Percentiles rank a stretch among this genome's conserved stretches.
Conservation (phyloP, 1,140 invertebrate species). For the Neodiprion virginianus region DNA sequence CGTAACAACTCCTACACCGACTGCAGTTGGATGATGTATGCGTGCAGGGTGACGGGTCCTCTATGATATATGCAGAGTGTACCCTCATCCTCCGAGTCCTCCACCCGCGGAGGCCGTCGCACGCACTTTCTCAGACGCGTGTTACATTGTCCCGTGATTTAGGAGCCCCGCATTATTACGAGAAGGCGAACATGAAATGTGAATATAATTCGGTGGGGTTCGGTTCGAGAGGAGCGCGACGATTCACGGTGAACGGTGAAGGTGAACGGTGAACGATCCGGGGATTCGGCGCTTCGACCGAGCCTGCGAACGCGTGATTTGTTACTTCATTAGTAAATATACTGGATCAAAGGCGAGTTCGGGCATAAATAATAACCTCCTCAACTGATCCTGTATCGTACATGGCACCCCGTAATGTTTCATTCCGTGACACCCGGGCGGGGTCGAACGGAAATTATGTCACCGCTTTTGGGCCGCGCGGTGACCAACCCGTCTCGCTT, state of each 20-base stretch:
- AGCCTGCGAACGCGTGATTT: background rate
- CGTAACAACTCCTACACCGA: slow-evolving; percentile 6
- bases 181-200: slow-evolving; percentile 6
- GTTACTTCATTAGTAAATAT: slow-evolving; percentile 3
- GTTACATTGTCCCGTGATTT: slow-evolving; percentile 16
- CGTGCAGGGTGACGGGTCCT: slow-evolving; percentile 10
- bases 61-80: slow-evolving; percentile 12
- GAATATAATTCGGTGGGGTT: background rate
- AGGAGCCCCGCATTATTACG: slow-evolving; percentile 9
- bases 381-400: background rate
- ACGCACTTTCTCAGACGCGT: slow-evolving; percentile 14
- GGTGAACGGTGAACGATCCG: background rate
- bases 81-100: background rate
- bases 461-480: background rate
- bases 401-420: background rate
- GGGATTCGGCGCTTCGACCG: background rate
- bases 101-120: background rate
- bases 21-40: slow-evolving; percentile 9
- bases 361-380: background rate
- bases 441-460: background rate
- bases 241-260: background rate
- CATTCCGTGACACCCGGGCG: too few relatives aligned
- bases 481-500: too few relatives aligned
- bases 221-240: background rate
- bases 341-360: background rate